Evolutionary conservation across 2,113 vertebrate species (phyloP).

Genomic region (Rhea pennata): DNA sequence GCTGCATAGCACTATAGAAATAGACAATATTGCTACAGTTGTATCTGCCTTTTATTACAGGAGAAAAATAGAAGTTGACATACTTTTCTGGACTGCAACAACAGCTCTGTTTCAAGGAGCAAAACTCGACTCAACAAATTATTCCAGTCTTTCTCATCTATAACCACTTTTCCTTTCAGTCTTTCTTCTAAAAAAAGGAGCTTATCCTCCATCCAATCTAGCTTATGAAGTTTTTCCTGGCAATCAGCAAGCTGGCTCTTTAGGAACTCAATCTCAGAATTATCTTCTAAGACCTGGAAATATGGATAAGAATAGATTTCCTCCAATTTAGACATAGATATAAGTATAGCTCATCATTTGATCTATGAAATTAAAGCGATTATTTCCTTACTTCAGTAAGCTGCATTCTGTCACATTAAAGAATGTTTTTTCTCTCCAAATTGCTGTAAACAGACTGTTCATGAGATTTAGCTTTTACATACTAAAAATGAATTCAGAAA

Average conservation of each 20-base stretch:
- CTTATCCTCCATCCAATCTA: constrained; percentile 76
- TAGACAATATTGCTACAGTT: not conserved
- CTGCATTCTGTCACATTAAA: not conserved
- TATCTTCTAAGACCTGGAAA: constrained; percentile 68
- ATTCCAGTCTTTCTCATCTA: constrained; percentile 86
- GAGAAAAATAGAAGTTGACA: not conserved
- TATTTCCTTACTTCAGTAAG: not conserved
- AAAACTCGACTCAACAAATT: constrained; percentile 87
- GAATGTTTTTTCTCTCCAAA: not conserved
- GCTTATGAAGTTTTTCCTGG: constrained; percentile 77
- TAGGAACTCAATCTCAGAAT: constrained; percentile 72
- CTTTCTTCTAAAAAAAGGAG: constrained; percentile 80
- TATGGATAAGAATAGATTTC: not conserved
- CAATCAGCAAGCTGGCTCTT: constrained; percentile 79
- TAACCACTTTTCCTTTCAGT: constrained; percentile 81
- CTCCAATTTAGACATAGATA: not conserved
- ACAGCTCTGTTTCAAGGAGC: constrained; percentile 88
- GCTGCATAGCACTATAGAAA: not conserved
- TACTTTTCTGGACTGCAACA: constrained; percentile 80
- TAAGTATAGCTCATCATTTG: not conserved
- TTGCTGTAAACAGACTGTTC: not conserved
- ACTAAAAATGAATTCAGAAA: not conserved
- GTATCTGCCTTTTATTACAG: not conserved
- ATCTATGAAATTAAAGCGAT: not conserved
- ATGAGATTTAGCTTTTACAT: not conserved